Conservation (phyloP, 2,113 vertebrate species). For the Calonectris borealis region DNA sequence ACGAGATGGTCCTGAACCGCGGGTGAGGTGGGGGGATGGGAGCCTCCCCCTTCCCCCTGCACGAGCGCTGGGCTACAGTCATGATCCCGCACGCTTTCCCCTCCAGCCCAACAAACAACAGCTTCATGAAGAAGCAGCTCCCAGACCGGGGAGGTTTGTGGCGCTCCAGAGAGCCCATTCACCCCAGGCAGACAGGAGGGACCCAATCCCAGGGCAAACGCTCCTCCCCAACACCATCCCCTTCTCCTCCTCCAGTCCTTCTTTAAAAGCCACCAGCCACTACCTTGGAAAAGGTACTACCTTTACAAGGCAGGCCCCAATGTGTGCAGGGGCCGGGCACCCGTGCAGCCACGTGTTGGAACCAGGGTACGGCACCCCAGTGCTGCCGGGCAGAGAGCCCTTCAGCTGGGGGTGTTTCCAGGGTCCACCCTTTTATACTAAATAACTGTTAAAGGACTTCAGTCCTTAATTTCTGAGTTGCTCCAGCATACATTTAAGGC, state of each 20-base stretch:
- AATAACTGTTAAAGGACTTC: neutral
- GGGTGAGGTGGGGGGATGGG: rapidly evolving
- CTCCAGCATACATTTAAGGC: neutral
- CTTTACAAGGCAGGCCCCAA: neutral
- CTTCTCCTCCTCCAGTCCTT: neutral
- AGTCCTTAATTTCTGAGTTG: neutral
- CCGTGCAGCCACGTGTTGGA: rapidly evolving
- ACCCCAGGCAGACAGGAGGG: neutral
- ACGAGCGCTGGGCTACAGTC: neutral
- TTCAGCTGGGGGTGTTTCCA: neutral
- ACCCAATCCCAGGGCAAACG: rapidly evolving
- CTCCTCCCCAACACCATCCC: neutral
- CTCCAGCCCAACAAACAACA: neutral
- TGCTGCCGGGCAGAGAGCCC: neutral
- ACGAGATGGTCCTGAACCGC: rapidly evolving
- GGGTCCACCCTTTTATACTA: neutral
- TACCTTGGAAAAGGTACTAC: neutral
- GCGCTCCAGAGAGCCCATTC: rapidly evolving
- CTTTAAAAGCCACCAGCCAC: neutral
- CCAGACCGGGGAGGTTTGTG: rapidly evolving
- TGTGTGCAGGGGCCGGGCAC: rapidly evolving
- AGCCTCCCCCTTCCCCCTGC: neutral
- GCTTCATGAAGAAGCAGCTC: neutral
- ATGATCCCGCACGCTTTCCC: rapidly evolving
- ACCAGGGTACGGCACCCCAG: rapidly evolving